These are phyloP conservation scores for Perithous albicinctus DNA, from an alignment of 2,888 invertebrate species.

Conservation along the genomic window DNA sequence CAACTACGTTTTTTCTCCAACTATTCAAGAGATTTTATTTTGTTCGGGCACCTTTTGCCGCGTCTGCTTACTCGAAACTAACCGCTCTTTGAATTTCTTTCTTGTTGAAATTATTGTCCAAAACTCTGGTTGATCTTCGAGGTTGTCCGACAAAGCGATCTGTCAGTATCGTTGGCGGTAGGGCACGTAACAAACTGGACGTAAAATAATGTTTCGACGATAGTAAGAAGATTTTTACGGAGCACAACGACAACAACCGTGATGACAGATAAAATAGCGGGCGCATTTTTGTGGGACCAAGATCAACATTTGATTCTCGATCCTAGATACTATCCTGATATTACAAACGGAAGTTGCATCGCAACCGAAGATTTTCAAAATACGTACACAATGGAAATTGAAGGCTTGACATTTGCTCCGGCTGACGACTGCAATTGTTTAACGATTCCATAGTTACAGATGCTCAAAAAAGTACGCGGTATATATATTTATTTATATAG, in stretches of 20 bases:
- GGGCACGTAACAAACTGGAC: slow-evolving; percentile 38
- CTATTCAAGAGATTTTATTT: slow-evolving; percentile 10
- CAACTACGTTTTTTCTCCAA: neutral
- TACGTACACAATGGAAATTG: slow-evolving; percentile 19
- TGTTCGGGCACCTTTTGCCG: neutral
- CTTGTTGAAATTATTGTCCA: slow-evolving; percentile 63
- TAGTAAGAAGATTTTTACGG: neutral
- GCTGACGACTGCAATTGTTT: slow-evolving; percentile 72
- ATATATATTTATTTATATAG: too few relatives aligned
- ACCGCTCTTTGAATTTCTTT: slow-evolving; percentile 72
- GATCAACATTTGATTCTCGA: slow-evolving; percentile 26
- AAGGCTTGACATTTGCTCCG: slow-evolving; percentile 7
- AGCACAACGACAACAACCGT: slow-evolving; percentile 35
- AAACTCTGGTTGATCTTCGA: slow-evolving; percentile 52
- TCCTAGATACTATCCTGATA: neutral
- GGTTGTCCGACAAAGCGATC: slow-evolving; percentile 66
- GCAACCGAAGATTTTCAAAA: slow-evolving; percentile 5
- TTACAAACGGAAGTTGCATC: slow-evolving; percentile 40
- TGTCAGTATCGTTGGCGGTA: slow-evolving; percentile 72
- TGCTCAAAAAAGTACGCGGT: slow-evolving; percentile 21
- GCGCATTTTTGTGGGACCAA: slow-evolving; percentile 47
- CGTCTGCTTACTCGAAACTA: slow-evolving; percentile 75
- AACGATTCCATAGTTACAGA: slow-evolving; percentile 75
- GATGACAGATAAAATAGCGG: slow-evolving; percentile 58
- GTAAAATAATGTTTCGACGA: slow-evolving; percentile 41